Evolutionary conservation across 2,113 vertebrate genomes (phyloP).

Genomic region (Odocoileus virginianus): DNA sequence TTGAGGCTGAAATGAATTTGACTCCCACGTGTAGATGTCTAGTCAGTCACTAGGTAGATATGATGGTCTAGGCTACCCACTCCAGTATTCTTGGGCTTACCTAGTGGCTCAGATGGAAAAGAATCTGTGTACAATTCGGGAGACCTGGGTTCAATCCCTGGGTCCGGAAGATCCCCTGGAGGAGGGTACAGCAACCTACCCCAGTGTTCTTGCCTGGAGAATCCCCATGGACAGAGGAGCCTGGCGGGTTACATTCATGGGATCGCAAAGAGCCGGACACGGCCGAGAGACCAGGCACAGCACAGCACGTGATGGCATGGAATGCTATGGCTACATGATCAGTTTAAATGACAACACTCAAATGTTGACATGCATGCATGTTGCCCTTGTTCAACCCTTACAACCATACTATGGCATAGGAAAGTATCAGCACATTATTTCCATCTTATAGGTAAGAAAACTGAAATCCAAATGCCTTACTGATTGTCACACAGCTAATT

Average conservation of each 20-base stretch:
- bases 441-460: not conserved
- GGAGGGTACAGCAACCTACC: not conserved
- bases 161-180: not conserved
- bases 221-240: not conserved
- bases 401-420: not conserved
- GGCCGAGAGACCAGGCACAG: not conserved
- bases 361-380: not conserved
- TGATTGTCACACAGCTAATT: not conserved
- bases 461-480: not conserved
- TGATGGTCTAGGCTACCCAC: not conserved
- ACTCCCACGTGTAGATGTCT: not conserved
- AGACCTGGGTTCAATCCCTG: not conserved
- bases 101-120: not conserved
- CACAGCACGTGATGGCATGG: not conserved
- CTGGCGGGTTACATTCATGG: not conserved
- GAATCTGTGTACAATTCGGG: accelerated
- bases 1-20: not conserved
- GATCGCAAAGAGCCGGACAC: not conserved
- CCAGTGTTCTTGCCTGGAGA: not conserved
- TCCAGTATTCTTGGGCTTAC: not conserved
- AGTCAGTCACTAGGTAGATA: not conserved
- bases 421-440: not conserved
- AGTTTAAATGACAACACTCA: not conserved
- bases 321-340: not conserved
- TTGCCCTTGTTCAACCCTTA: not conserved